These are phyloP conservation scores for Oncorhynchus nerka DNA, from an alignment of 2,113 vertebrate genomes.

Conservation along the genomic window DNA sequence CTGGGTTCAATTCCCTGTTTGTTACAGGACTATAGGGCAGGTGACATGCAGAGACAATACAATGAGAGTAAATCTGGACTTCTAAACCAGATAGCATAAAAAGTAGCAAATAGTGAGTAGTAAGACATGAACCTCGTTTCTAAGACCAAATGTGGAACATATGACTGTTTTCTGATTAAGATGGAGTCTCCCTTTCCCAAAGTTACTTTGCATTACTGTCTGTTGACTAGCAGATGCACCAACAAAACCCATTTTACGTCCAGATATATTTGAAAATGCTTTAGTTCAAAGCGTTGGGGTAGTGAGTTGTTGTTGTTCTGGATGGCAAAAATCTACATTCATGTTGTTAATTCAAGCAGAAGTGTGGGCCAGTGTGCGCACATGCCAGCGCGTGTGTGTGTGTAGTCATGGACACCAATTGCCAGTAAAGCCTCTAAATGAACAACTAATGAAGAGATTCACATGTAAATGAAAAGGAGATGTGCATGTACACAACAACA, in stretches of 20 bases:
- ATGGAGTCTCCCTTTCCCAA: not conserved
- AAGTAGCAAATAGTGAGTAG: not conserved
- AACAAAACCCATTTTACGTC: not conserved
- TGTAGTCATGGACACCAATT: not conserved
- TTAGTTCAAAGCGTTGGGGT: not conserved
- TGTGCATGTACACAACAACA: constrained; percentile 9
- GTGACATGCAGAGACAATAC: not conserved
- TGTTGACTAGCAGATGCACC: not conserved
- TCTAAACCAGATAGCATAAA: not conserved
- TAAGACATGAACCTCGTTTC: not conserved
- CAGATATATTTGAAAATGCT: not conserved
- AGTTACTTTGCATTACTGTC: not conserved
- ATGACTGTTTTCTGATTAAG: not conserved
- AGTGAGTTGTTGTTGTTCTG: not conserved
- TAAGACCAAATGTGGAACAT: not conserved
- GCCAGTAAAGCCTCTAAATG: not conserved
- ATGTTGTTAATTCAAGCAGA: not conserved
- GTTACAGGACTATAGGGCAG: not conserved
- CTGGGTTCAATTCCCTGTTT: too few relatives aligned
- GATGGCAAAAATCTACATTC: not conserved
- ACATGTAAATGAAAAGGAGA: constrained; percentile 2
- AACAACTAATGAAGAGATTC: not conserved
- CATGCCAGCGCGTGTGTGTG: not conserved
- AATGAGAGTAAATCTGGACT: not conserved
- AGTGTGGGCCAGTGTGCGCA: too few relatives aligned